Evolutionary conservation across 2,113 vertebrate genomes (phyloP), one percentile per base, ranked within the genome.

Genomic region (Solea senegalensis): DNA sequence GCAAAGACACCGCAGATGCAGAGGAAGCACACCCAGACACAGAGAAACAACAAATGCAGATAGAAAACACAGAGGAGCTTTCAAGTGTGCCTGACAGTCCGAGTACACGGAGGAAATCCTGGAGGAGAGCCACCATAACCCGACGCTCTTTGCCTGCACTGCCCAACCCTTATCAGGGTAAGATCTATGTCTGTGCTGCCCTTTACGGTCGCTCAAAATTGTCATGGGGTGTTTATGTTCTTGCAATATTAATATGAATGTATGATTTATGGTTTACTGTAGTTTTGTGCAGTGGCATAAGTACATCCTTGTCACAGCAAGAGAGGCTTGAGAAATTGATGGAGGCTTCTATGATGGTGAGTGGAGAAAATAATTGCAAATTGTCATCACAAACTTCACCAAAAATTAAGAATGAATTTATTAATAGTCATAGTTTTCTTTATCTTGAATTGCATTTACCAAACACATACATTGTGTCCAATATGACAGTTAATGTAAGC

Each of bases 311-410:
- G 55, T 60, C 91, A 49, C 85, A 74, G 8, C 60, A 93, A 13
- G 90, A 93, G 60, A 92, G 93, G 62, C 77, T 94, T 0, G 79
- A 93, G 26, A 86, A 88, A 69, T 76, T 95, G 44, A 88, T 94
- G 89, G 88, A 93, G 61, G 84, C 89, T 41, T 89, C 92, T 1
- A 86, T 94, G 88, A 86, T 69, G 91, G 94, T 93, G 65, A 72
- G 81, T 68, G 8, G 11, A 13, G 34, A 34, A 34, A 34, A 34
- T 34, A 34, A 34, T 34, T 34, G 34, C 3, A 34, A 3, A 34
- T 34, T 2, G 5, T 34, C 34, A 34, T 1, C 34, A 34, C 34
- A 34, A 34, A 34, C 34, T 34, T 4, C 3, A 34, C 34, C 3
- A 34, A 34, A 34, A 34, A 21, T 21, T 21, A 21, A 21, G 21